Evolutionary conservation across 1,140 invertebrate species (phyloP), one percentile per base, ranked within the genome.

Genomic region (Brachionus rotundiformis): DNA sequence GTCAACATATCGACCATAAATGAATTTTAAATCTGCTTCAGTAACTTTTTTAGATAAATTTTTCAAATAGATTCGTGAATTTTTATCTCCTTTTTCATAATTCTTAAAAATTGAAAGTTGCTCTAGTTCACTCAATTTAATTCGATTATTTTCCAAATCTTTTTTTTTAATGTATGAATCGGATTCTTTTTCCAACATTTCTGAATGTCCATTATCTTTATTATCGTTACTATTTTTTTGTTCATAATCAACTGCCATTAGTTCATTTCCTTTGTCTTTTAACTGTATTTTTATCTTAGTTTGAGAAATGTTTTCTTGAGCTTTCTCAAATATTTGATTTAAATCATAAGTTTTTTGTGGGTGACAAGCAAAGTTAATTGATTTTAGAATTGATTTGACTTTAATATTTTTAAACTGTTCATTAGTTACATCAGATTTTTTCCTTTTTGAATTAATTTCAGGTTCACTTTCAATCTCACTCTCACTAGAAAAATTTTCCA

Each of bases 51-150:
- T 96, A 1, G 92, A 90, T 23, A 96, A 89, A 90, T 98, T 98
- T 87, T 98, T 98, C 39, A 98, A 92, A 85, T 98, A 97, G 7
- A 98, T 87, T 75, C 87, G 83, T 82, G 93, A 91, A 88, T 92
- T 91, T 7, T 92, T 93, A 13, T 92, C 90, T 13, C 95, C 95
- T 29, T 91, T 86, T 83, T 92, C 90, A 88, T 96, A 97, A 85
- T 94, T 94, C 86, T 93, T 94, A 84, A 94, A 96, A 16, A 95
- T 92, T 54, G 93, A 90, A 73, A 94, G 87, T 8, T 92, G 86
- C 85, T 92, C 91, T 86, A 94, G 92, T 88, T 95, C 93, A 89
- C 84, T 47, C 87, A 87, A 71, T 36, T 82, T 86, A 80, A 94
- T 88, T 86, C 90, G 91, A 84, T 93, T 93, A 77, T 88, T 87